Evolutionary conservation across 2,113 vertebrate species (phyloP), one percentile per base, ranked within the genome.

Genomic region (Phrynosoma blainvillii): DNA sequence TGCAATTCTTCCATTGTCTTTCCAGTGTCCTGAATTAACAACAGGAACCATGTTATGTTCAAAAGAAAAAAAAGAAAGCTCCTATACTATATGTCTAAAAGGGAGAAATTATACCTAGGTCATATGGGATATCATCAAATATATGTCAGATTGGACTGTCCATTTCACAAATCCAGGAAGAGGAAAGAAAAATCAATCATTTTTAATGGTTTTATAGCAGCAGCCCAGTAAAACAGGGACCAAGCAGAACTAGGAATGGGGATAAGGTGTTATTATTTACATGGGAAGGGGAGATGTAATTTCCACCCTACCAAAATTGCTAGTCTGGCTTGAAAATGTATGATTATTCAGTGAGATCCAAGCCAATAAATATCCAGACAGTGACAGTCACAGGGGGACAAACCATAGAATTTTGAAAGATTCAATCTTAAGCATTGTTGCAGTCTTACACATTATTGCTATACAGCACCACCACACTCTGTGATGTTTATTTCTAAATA

Each of bases 1-100:
- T 62, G 86, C 80, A 86, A 84, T 91, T 92, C 84, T 86, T 90
- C 78, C 85, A 91, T 93, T 95, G 88, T 94, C 93, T 92, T 85
- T 79, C 75, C 87, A 77, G 0, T 85, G 92, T 91, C 92, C 93
- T 88, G 90, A 91, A 93, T 90, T 94, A 92, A 91, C 62, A 14
- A 68, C 52, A 94, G 89, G 84, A 94, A 91, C 18, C 68, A 89
- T 0, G 2, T 12, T 88, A 25, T 86, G 0, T 52, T 8, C 52
- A 42, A 3, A 71, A 23, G 68, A 52, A 13, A 78, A 78, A 30
- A 11, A 12, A 56, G 84, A 20, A n/a, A 23, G 32, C 21, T 59
- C 70, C 32, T 84, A 54, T 30, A 74, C 20, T 84, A 54, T 30
- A 74, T 12, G 54, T 84, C 70, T 56, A 6, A 78, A 73, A 79